These are phyloP conservation scores for Cygnus buccinator DNA, from an alignment of 2,113 vertebrate genomes.

Conservation along the genomic window DNA sequence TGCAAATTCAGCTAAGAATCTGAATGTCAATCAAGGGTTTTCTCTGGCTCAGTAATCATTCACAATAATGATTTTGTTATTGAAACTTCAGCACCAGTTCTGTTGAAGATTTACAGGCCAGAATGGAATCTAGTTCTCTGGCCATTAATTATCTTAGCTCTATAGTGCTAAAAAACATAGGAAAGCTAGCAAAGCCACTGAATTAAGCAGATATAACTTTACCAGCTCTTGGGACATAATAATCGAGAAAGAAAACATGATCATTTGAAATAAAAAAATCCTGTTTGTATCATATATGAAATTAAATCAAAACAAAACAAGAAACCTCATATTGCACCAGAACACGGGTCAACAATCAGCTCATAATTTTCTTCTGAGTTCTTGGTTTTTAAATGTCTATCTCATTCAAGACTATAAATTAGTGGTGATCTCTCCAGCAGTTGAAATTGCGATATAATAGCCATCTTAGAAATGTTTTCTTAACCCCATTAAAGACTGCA, in stretches of 20 bases:
- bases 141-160: conserved; percentile 53
- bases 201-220: conserved; percentile 12
- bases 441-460: not conserved
- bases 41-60: conserved; percentile 71
- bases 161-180: not conserved
- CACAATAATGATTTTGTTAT: conserved; percentile 67
- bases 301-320: conserved; percentile 6
- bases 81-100: conserved; percentile 60
- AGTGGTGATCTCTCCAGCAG: not conserved
- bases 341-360: not conserved
- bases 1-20: conserved; percentile 65
- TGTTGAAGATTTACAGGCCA: conserved; percentile 61
- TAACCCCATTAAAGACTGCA: not conserved
- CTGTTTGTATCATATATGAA: not conserved
- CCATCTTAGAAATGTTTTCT: not conserved
- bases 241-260: not conserved
- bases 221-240: not conserved
- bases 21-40: conserved; percentile 64
- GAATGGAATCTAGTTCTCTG: conserved; percentile 53
- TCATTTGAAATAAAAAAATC: not conserved
- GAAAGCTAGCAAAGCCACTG: not conserved
- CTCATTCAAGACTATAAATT: not conserved
- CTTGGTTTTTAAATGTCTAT: not conserved
- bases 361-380: not conserved
- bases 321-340: not conserved